Percentiles rank a stretch among this genome's conserved stretches.
These are phyloP conservation scores for Frankliniella fusca DNA, from an alignment of 2,888 invertebrate species.

Conservation along the genomic window DNA sequence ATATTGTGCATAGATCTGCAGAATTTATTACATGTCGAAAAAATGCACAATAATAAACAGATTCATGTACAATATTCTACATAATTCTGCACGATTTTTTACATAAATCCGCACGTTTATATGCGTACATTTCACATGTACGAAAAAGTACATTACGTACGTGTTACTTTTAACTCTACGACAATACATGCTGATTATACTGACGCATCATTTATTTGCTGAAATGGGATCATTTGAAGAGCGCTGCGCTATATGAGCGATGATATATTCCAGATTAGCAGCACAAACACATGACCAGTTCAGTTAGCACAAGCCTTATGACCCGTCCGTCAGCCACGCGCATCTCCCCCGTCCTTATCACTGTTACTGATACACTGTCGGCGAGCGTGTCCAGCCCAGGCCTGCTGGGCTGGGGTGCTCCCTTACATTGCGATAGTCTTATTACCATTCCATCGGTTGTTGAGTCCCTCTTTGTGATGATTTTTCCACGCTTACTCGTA, in stretches of 20 bases:
- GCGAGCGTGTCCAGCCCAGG: not conserved
- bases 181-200: not conserved
- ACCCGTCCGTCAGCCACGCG: not conserved
- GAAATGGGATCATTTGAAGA: not conserved
- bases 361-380: not conserved
- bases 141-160: no score
- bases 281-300: not conserved
- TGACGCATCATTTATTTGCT: not conserved
- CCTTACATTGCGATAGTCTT: not conserved
- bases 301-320: not conserved
- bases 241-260: not conserved
- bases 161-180: not conserved
- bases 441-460: no score
- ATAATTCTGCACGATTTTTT: no score
- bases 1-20: no score
- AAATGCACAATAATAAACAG: no score
- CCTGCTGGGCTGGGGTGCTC: no score
- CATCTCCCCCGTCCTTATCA: not conserved
- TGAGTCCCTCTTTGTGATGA: no score
- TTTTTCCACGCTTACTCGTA: not conserved
- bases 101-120: no score
- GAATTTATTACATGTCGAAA: no score
- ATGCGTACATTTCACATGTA: no score
- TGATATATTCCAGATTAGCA: slow-evolving; percentile 1
- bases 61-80: no score